phyloP scores from a whole-genome alignment of 2,888 invertebrate genomes.

The Helleia helle region DNA sequence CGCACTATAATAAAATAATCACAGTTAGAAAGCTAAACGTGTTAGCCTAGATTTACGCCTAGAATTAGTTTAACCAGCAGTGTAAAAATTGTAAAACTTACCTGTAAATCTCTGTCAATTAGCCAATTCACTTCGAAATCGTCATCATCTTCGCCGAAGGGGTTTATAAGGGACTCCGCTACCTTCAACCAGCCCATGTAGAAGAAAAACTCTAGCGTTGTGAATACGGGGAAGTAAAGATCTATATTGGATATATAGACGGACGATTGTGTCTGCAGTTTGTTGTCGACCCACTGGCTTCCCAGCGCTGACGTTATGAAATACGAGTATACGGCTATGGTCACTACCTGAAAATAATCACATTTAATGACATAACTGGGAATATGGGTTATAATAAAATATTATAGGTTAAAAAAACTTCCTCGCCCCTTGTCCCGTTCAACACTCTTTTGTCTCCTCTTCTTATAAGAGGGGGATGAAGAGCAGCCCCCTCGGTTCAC shows the following conservation, averaged over 20 bases:
- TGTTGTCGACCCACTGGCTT: conserved; percentile 86
- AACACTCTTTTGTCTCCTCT: too few species aligned
- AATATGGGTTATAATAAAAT: too few species aligned
- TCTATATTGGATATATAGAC: conserved; percentile 79
- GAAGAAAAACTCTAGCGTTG: conserved; percentile 89
- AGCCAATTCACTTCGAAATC: conserved; percentile 96
- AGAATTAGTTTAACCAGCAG: too few species aligned
- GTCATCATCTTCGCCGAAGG: conserved; percentile 93
- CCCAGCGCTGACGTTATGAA: conserved; percentile 92
- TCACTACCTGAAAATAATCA: conserved; percentile 86
- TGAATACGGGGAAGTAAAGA: conserved; percentile 92
- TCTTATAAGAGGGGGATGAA: too few species aligned
- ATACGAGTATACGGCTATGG: conserved; percentile 93
- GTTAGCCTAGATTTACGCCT: too few species aligned
- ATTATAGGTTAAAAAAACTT: too few species aligned
- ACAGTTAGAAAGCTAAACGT: too few species aligned
- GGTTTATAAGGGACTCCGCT: conserved; percentile 92
- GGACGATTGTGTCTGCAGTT: conserved; percentile 38
- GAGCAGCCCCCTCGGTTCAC: too few species aligned
- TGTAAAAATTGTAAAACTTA: too few species aligned
- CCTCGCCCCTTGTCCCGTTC: too few species aligned
- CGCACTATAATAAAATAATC: too few species aligned
- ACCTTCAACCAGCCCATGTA: conserved; percentile 95
- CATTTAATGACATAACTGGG: too few species aligned
- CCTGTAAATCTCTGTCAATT: conserved; percentile 91